These are phyloP conservation scores for Peribatodes rhomboidaria DNA, from an alignment of 2,888 invertebrate species.

Conservation along the genomic window DNA sequence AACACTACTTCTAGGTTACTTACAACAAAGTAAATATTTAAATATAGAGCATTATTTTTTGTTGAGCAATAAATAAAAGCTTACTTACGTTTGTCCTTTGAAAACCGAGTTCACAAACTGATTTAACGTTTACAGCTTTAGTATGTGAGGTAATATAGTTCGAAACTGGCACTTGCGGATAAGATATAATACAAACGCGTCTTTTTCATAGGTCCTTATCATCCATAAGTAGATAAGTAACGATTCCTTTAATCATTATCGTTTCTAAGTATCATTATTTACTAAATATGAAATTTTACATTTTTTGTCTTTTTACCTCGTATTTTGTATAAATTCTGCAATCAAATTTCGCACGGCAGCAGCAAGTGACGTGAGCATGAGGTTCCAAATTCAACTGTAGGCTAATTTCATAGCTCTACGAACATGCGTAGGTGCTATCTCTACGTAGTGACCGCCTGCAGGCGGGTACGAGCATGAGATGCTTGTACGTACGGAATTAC, in stretches of 20 bases:
- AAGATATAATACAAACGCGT: constrained; percentile 26
- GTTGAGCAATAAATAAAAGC: constrained; percentile 1
- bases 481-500: too few species aligned
- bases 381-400: too few species aligned
- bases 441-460: too few species aligned
- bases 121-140: constrained; percentile 10
- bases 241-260: constrained; percentile 26
- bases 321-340: background rate
- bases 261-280: constrained; percentile 15
- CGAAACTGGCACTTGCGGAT: constrained; percentile 21
- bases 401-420: too few species aligned
- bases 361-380: too few species aligned
- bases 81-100: constrained; percentile 34
- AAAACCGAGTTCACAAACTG: constrained; percentile 27
- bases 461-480: too few species aligned
- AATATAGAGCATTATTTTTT: too few species aligned
- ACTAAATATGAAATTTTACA: background rate
- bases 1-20: too few species aligned
- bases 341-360: too few species aligned
- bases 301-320: background rate
- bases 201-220: constrained; percentile 18
- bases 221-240: constrained; percentile 25
- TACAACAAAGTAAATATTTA: too few species aligned
- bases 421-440: too few species aligned
- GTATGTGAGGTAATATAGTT: constrained; percentile 13